Evolutionary conservation across 1,140 invertebrate genomes (phyloP), one percentile per base, ranked within the genome.

Genomic region (Mactra quadrangularis): DNA sequence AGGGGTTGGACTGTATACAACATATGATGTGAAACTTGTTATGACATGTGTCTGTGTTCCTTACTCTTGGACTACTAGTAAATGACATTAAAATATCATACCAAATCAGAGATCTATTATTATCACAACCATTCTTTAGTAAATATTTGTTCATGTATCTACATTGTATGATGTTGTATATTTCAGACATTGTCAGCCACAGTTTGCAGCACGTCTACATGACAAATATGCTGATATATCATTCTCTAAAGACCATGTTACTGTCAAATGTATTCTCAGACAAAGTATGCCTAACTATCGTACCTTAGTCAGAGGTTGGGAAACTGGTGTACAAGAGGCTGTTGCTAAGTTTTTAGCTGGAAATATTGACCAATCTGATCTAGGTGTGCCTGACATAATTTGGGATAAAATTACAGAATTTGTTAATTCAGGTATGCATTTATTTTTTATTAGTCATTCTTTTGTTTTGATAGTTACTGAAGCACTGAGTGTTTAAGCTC

Each of bases 221-320:
- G 77, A 81, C 38, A 81, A 71, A 45, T 60, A 71, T 71, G 77
- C 77, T 17, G 77, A 81, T 25, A 60, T 71, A 9, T 47, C 66
- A n/a, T 81, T 71, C 53, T 81, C 77, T 19, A 81, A 81, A 35
- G 77, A 81, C 31, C 77, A 81, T 71, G 77, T 81, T 0, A 81
- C 77, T 22, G 77, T 81, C 17, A 70, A 57, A 31, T 81, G 77
- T n/a, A 71, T 27, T 17, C 55, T 81, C 11, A 11, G 55, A 22
- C 77, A 81, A 33, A 31, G 15, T 29, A 71, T 71, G 77, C 77
- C 77, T 19, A 70, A 81, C 27, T 81, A 81, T 22, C 77, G 77
- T 19, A 66, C 50, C 2, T 57, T 81, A 53, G 66, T 71, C 4
- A 17, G 66, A 13, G 62, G 77, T n/a, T 81, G 77, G 77, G 77